These are phyloP conservation scores for Monopterus albus DNA, from an alignment of 2,113 vertebrate genomes.

Conservation along the genomic window DNA sequence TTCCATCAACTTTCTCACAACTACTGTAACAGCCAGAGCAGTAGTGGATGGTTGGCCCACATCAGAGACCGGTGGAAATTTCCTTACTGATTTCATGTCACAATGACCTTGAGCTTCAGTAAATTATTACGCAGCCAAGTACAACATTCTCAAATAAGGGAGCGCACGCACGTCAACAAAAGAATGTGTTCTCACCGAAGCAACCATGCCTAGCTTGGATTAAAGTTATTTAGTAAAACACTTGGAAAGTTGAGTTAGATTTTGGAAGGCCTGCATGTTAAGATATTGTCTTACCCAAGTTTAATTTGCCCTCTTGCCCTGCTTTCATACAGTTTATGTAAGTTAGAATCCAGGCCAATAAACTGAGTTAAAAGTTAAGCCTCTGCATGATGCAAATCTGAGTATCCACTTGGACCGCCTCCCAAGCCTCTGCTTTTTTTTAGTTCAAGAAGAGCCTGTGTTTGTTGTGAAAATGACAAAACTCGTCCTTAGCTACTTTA, in stretches of 20 bases:
- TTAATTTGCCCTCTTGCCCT: background rate
- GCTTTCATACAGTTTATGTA: background rate
- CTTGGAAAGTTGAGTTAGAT: background rate
- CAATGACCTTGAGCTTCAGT: slow-evolving; percentile 26
- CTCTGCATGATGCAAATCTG: too few species aligned
- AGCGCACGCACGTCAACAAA: background rate
- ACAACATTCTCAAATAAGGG: background rate
- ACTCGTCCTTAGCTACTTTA: background rate
- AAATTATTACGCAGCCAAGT: slow-evolving; percentile 25
- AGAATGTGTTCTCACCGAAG: slow-evolving; percentile 28
- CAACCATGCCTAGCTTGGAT: background rate
- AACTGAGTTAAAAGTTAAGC: background rate
- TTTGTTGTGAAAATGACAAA: background rate
- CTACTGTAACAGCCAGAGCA: background rate
- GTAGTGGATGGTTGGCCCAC: background rate
- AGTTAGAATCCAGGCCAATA: background rate
- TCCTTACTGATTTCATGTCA: slow-evolving; percentile 2
- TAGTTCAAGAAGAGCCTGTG: too few species aligned
- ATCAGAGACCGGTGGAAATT: slow-evolving; percentile 14
- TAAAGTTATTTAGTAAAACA: background rate
- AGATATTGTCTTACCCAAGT: background rate
- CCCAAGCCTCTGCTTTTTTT: too few species aligned
- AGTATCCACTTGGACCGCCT: too few species aligned
- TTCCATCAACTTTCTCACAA: background rate
- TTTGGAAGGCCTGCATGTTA: background rate